Evolutionary conservation across 1,140 invertebrate species (phyloP), one percentile per base, ranked within the genome.

Genomic region (Whitmania pigra): DNA sequence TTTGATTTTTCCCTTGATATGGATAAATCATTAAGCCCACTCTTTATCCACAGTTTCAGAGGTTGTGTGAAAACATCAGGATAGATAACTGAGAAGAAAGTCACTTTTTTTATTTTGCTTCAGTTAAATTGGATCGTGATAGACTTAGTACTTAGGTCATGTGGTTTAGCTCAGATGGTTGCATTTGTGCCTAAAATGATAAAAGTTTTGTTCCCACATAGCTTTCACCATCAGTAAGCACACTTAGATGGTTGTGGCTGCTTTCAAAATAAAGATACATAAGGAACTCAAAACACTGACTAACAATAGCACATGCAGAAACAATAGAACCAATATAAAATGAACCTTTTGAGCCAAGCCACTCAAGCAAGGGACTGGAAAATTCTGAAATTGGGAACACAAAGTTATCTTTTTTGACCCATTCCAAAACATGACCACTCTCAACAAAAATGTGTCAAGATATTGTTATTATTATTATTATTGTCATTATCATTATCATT

Each of bases 401-500:
- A 78, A 95, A 98, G 84, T 97, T 98, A 2, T 89, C 86, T 82
- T 98, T 95, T 78, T 90, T 87, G 2, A 88, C 89, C 92, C 93
- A 97, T 81, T 95, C 91, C 2, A 97, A 89, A 2, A 75, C 75
- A 36, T 81, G 78, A 40, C 78, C 78, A 75, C 79, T 83, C 36
- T 78, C 78, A n/a, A 75, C 75, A 4, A 80, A 78, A 11, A 83
- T 74, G 82, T 83, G 43, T 49, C 73, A 20, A 71, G 57, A 13
- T 63, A 18, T n/a, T 43, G 67, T 20, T 54, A 25, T 60, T 20
- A 71, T 27, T n/a, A n/a, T n/a, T n/a, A n/a, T n/a, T n/a, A n/a
- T n/a, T n/a, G n/a, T n/a, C n/a, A n/a, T n/a, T n/a, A n/a, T n/a
- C n/a, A n/a, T n/a, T n/a, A n/a, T n/a, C n/a, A n/a, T n/a, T n/a